These are phyloP conservation scores for Altica lythri DNA, from an alignment of 2,888 invertebrate genomes.

Conservation along the genomic window DNA sequence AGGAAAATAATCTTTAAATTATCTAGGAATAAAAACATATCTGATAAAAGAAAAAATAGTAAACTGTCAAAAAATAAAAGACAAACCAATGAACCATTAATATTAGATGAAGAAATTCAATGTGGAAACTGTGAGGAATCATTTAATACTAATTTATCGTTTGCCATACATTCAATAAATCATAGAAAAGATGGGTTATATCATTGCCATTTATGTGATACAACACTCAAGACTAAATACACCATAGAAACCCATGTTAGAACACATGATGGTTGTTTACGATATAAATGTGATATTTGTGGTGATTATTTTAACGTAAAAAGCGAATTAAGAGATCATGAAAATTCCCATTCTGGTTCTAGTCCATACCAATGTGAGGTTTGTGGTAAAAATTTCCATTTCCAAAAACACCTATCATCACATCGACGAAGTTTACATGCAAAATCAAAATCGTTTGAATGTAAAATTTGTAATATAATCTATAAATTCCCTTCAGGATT, in stretches of 20 bases:
- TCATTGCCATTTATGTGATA: conserved; percentile 50
- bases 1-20: background rate
- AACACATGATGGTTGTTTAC: conserved; percentile 41
- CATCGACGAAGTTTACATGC: conserved; percentile 9
- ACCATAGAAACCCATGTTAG: conserved; percentile 48
- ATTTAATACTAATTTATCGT: conserved; percentile 55
- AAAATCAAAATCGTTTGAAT: conserved; percentile 48
- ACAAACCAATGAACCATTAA: conserved; percentile 27
- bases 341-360: conserved; percentile 59
- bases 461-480: conserved; percentile 58
- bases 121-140: conserved; percentile 62
- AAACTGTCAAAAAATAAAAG: conserved; percentile 9
- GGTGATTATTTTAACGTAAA: conserved; percentile 56
- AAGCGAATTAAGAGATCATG: conserved; percentile 57
- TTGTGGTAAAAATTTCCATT: conserved; percentile 50
- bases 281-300: conserved; percentile 55
- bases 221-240: conserved; percentile 39
- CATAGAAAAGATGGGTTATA: conserved; percentile 47
- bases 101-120: conserved; percentile 54
- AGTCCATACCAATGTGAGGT: conserved; percentile 57
- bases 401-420: conserved; percentile 17
- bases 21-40: too few species aligned
- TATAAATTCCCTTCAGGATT: conserved; percentile 47
- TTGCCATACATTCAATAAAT: conserved; percentile 48
- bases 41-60: conserved; percentile 3